Evolutionary conservation across 2,113 vertebrate genomes (phyloP).

Genomic region (Myiozetetes cayanensis): DNA sequence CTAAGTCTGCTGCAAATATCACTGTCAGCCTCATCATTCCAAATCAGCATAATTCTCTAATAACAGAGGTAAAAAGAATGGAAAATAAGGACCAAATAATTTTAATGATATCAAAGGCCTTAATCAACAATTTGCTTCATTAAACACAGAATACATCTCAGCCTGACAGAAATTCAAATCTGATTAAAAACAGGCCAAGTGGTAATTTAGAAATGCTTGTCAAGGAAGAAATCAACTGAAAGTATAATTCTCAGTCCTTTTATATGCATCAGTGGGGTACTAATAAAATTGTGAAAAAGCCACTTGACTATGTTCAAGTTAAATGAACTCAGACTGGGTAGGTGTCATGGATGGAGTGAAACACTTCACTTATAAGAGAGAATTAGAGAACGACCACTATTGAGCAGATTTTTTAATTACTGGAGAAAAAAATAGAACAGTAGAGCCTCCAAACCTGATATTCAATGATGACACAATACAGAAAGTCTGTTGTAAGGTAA

Average conservation of each 20-base stretch:
- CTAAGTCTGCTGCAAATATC: neutral
- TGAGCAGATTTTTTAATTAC: neutral
- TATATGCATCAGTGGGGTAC: neutral
- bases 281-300: constrained; percentile 40
- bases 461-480: neutral
- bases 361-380: neutral
- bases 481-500: neutral
- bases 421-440: neutral
- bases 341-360: neutral
- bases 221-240: constrained; percentile 52
- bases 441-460: neutral
- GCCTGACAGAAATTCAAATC: constrained; percentile 38
- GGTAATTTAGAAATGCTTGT: constrained; percentile 53
- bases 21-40: neutral
- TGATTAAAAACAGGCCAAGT: constrained; percentile 61
- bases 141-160: constrained; percentile 50
- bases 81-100: constrained; percentile 13
- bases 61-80: neutral
- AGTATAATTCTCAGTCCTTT: constrained; percentile 41
- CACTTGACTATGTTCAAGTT: constrained; percentile 34
- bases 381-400: neutral
- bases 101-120: constrained; percentile 3
- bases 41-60: neutral
- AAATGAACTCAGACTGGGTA: neutral
- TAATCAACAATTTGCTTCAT: constrained; percentile 58